Evolutionary conservation across 1,140 invertebrate species (phyloP), one percentile per base, ranked within the genome.

Genomic region (Ectropis grisescens): DNA sequence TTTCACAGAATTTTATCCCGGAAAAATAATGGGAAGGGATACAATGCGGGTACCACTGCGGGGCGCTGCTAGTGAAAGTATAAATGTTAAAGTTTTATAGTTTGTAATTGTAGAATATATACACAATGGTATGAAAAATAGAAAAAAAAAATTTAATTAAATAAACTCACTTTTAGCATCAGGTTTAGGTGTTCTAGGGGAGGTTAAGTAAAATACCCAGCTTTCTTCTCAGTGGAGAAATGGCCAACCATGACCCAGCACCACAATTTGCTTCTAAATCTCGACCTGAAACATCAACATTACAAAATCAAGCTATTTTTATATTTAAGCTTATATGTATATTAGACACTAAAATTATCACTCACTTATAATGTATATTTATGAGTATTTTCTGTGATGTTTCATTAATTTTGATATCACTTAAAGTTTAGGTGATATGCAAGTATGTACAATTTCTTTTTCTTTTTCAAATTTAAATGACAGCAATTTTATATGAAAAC

Each of bases 181-280:
- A 34, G 61, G 44, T 10, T 79, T 67, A 47, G 57, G 68, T 43
- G 83, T 72, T 48, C 85, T 85, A 3, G 87, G 85, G n/a, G 30
- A 93, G 71, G 74, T 94, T 94, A 8, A 94, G 82, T 10, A 93
- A 58, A 1, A 88, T 82, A 22, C 86, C 91, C 35, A 91, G 68
- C 66, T 85, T 86, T 25, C 69, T 67, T 13, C 58, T 43, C 1
- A 38, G 45, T 12, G 58, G 53, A 16, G 75, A 61, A 15, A 92
- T 54, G 4, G 88, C 91, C 11, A 94, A 60, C 93, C 92, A 94
- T 6, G 90, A 91, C 2, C 92, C 91, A 13, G 89, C 89, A 79
- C 91, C 89, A 55, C 84, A 84, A 9, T 90, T 89, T 13, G 85
- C 79, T 62, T 91, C 86, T 72, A 92, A 72, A 69, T 94, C 92